phyloP scores from a whole-genome alignment of 2,888 invertebrate genomes.

The Platycheirus albimanus region DNA sequence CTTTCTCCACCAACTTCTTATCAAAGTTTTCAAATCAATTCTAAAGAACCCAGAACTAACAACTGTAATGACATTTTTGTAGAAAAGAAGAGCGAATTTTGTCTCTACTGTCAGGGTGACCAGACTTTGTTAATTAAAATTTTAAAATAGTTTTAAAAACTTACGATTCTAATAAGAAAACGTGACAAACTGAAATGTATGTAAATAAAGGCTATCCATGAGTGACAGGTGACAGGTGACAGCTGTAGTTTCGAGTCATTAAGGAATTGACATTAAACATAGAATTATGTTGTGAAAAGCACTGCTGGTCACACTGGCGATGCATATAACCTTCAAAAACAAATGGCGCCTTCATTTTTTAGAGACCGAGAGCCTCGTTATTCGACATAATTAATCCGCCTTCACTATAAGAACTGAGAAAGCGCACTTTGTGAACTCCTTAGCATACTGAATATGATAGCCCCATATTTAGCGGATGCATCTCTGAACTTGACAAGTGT shows the following conservation, averaged over 20 bases:
- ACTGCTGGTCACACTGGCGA: slow-evolving; percentile 13
- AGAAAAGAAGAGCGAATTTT: slow-evolving; percentile 1
- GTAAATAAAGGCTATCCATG: no score
- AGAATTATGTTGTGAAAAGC: no score
- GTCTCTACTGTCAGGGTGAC: not conserved
- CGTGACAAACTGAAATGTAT: no score
- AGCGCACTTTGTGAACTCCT: slow-evolving; percentile 56
- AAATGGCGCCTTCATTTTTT: slow-evolving; percentile 61
- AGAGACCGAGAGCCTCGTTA: slow-evolving; percentile 2
- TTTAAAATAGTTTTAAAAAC: no score
- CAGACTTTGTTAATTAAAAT: not conserved
- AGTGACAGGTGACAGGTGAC: no score
- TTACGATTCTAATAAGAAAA: no score
- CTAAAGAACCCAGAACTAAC: slow-evolving; percentile 45
- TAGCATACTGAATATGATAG: slow-evolving; percentile 65
- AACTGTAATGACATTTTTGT: slow-evolving; percentile 6
- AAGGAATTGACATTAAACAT: no score
- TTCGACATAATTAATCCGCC: slow-evolving; percentile 61
- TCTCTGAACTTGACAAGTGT: slow-evolving; percentile 73
- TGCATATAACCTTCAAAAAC: slow-evolving; percentile 51
- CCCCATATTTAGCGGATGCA: slow-evolving; percentile 67
- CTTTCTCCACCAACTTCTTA: slow-evolving; percentile 21
- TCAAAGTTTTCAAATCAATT: slow-evolving; percentile 51
- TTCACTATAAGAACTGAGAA: slow-evolving; percentile 24
- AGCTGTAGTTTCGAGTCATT: no score